Base-by-base conservation (phyloP, 1,140 invertebrate species). In the Drusus annulatus region DNA sequence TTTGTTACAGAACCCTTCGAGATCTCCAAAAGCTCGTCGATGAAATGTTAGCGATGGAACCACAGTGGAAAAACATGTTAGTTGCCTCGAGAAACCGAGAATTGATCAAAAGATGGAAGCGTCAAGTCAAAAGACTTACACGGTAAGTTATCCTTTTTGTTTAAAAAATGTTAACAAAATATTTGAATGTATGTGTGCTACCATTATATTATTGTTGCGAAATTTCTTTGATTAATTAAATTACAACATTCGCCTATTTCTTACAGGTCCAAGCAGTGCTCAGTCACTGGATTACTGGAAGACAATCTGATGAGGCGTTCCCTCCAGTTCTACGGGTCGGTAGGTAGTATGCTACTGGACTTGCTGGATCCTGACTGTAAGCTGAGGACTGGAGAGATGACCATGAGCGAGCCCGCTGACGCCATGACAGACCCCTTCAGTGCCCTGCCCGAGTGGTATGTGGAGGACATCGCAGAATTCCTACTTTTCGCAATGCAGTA, bases 381-480 rank as follows among this genome's bases (percentile, higher is more conserved):
- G 84, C 88, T 86, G 13, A 87, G 81, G 68, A 83, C 84, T 60
- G 86, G 89, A 17, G 88, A 88, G 73, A 85, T 86, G 10, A 84
- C 84, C 86, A 45, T 87, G 91, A 84, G 88, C 93, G 78, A 92
- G 93, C 68, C 87, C 94, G 1, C 89, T 90, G 10, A 84, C 85
- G 80, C 92, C 77, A 89, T 93, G 68, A 92, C 95, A 25, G 91
- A 92, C 85, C 90, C 93, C 81, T 99, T 98, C 91, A 93, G 94
- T 65, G 95, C 96, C 83, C 90, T 98, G 84, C 98, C 98, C 17
- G 98, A 99, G 89, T 98, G 97, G 95, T 98, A 98, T 87, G 93
- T 98, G 62, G 98, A 99, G 87, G 98, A 99, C 87, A 95, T 99
- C 78, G 97, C 97, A 17, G 97, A 99, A 87, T 98, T 98, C 88